Evolutionary conservation across 1,140 invertebrate species (phyloP), one percentile per base, ranked within the genome.

Genomic region (Neodiprion virginianus): DNA sequence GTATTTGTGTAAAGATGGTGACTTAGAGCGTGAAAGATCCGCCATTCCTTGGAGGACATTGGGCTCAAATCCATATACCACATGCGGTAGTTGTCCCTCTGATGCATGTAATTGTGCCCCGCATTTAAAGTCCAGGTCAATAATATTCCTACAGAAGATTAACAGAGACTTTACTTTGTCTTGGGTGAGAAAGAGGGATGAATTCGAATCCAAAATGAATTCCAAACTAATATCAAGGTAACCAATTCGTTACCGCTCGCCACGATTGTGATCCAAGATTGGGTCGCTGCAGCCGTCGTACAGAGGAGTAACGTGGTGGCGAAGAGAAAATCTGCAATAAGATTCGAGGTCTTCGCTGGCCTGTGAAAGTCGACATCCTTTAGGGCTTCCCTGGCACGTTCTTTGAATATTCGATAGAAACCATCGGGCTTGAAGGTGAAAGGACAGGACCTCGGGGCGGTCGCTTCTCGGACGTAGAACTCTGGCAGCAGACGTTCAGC

Each of bases 1-100:
- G 95, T 95, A 79, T 96, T 96, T 0, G 95, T 90, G 79, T 93
- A 96, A 12, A 95, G 84, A 83, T 96, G 95, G 84, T 96, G 95
- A 48, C 94, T 96, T 23, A 96, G 80, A 0, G 89, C 92, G 79
- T 96, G 95, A 0, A 91, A 92, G 61, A 96, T 91, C 77, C 95
- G 89, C 91, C 95, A 96, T 74, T 95, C 91, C 74, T 92, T 89
- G 14, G 91, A 92, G 3, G 92, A 91, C 84, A 94, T 84, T 70
- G 93, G 81, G 48, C 89, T 87, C 12, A 97, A 83, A 80, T 96
- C 93, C 74, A 94, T 95, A 61, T 94, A 91, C 80, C 94, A 95
- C 93, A 95, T 95, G 67, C 95, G 91, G 90, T 94, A 96, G 81
- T 92, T 96, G 80, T 96, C 93, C 21, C 89, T 90, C 79, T 93